phyloP scores from a whole-genome alignment of 1,140 invertebrate species.

The Hycleus cichorii region DNA sequence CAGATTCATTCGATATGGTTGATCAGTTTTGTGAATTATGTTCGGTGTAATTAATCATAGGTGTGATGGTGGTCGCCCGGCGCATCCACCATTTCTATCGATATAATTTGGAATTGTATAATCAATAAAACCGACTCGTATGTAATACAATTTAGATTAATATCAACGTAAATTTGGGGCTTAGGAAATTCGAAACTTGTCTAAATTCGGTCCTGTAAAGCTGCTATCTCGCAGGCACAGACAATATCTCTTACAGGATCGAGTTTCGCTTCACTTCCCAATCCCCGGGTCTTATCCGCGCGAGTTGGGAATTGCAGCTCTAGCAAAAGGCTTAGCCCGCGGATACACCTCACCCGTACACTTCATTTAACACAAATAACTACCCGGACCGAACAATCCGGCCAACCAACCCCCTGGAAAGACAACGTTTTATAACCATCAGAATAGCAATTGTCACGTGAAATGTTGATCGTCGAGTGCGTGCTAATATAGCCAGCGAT shows the following conservation, averaged over 20 bases:
- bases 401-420: neutral
- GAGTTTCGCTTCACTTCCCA: slow-evolving; percentile 39
- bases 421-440: neutral
- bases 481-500: slow-evolving; percentile 29
- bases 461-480: slow-evolving; percentile 27
- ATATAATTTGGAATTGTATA: neutral
- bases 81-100: neutral
- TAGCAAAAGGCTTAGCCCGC: slow-evolving; percentile 36
- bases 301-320: slow-evolving; percentile 35
- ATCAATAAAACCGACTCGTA: neutral
- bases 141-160: neutral
- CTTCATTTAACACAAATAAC: slow-evolving; percentile 42
- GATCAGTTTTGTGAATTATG: too few relatives aligned
- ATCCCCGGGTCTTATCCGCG: slow-evolving; percentile 32
- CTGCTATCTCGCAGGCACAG: slow-evolving; percentile 28
- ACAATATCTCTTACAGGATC: slow-evolving; percentile 37
- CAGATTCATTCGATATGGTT: too few relatives aligned
- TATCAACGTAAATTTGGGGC: neutral
- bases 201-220: slow-evolving; percentile 11
- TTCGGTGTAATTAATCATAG: neutral
- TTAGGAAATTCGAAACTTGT: neutral
- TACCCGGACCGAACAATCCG: slow-evolving; percentile 20
- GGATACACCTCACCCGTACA: slow-evolving; percentile 39
- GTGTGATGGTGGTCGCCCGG: neutral
- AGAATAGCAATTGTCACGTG: slow-evolving; percentile 28